phyloP scores from a whole-genome alignment of 2,113 vertebrate species.

The Pedetes capensis region DNA sequence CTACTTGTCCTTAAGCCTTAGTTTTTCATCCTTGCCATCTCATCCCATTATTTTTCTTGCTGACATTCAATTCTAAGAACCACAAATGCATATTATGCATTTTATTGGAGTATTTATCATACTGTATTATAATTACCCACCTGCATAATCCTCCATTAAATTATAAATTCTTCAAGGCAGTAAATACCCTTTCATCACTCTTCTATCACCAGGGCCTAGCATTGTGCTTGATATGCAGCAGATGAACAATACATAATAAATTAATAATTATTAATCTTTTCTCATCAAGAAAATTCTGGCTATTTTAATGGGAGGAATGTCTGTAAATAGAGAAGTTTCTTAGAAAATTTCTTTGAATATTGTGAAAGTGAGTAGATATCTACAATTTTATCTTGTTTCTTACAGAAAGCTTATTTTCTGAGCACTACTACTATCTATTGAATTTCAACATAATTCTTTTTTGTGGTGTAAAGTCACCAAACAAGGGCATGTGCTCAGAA shows the following conservation, averaged over 20 bases:
- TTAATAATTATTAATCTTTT: not conserved
- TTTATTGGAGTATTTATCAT: constrained; percentile 1
- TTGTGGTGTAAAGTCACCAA: not conserved
- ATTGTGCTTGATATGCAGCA: not conserved
- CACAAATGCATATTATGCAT: not conserved
- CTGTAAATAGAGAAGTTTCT: not conserved
- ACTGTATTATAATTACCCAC: not conserved
- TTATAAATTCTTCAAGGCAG: not conserved
- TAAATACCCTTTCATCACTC: not conserved
- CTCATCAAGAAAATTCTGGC: not conserved
- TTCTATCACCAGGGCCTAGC: not conserved
- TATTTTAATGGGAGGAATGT: not conserved
- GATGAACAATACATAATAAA: not conserved
- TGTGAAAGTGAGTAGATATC: not conserved
- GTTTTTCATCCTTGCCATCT: not conserved
- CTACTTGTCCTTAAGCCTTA: not conserved
- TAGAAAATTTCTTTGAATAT: constrained; percentile 20
- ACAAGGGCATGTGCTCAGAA: constrained; percentile 28
- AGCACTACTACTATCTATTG: not conserved
- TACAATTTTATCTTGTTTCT: not conserved
- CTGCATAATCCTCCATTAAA: not conserved
- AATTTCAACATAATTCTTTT: constrained; percentile 30
- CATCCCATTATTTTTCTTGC: not conserved
- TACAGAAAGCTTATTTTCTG: constrained; percentile 12
- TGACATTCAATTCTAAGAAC: not conserved